phyloP scores from a whole-genome alignment of 1,140 invertebrate species.

The Tachypleus tridentatus region DNA sequence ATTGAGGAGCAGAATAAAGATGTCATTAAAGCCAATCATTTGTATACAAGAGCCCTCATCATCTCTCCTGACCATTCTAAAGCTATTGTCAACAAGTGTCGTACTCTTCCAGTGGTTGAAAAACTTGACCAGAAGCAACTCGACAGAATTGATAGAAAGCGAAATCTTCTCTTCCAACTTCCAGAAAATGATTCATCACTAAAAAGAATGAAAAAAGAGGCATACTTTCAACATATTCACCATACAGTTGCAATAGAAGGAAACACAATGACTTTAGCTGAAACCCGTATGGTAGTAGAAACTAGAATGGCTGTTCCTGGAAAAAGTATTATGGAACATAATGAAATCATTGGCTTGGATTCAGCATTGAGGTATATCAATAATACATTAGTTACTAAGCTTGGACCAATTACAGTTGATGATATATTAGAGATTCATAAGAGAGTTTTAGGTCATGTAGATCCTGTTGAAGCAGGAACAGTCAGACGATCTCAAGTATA shows the following conservation, averaged over 20 bases:
- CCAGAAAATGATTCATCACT: constrained; percentile 65
- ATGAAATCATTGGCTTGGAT: constrained; percentile 89
- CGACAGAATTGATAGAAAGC: constrained; percentile 69
- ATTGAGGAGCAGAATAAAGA: constrained; percentile 74
- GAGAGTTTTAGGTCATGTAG: constrained; percentile 84
- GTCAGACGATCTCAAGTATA: constrained; percentile 51
- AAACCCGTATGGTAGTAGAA: constrained; percentile 84
- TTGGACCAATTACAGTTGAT: constrained; percentile 54
- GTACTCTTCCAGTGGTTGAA: constrained; percentile 78
- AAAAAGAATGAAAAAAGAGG: constrained; percentile 77
- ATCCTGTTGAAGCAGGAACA: constrained; percentile 66
- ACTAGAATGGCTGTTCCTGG: constrained; percentile 83
- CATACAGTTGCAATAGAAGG: constrained; percentile 96
- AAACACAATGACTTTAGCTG: constrained; percentile 88
- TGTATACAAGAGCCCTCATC: constrained; percentile 68
- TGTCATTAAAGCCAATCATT: constrained; percentile 75
- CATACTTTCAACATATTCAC: constrained; percentile 92
- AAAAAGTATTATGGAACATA: constrained; percentile 91
- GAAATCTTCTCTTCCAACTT: constrained; percentile 62
- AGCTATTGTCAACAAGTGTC: constrained; percentile 63
- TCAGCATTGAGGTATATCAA: constrained; percentile 93
- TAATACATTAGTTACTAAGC: constrained; percentile 54
- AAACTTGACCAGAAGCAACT: constrained; percentile 71
- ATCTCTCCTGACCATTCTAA: constrained; percentile 66
- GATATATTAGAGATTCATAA: constrained; percentile 89